Percentiles rank a stretch among this genome's conserved stretches.
These are phyloP conservation scores for Bubo blakistoni DNA, from an alignment of 2,113 vertebrate genomes.

Conservation along the genomic window DNA sequence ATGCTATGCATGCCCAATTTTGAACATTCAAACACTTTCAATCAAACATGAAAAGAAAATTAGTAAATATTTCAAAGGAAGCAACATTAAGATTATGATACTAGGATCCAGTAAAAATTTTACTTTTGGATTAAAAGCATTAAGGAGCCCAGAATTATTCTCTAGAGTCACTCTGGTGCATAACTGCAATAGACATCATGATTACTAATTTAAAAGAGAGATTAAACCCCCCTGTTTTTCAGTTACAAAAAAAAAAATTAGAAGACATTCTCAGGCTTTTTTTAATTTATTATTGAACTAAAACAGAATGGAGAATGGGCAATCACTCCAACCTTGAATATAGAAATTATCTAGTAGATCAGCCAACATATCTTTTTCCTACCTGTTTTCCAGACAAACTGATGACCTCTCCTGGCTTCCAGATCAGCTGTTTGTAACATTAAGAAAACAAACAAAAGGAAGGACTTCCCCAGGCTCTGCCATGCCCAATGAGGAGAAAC, in stretches of 20 bases:
- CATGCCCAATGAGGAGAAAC: constrained; percentile 76
- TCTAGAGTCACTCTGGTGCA: neutral
- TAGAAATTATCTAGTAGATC: neutral
- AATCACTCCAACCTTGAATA: neutral
- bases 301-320: neutral
- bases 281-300: neutral
- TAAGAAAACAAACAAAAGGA: constrained; percentile 78
- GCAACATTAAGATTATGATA: neutral
- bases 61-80: neutral
- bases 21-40: neutral
- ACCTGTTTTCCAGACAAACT: constrained; percentile 96
- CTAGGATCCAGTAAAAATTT: neutral
- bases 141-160: neutral
- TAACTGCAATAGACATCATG: neutral
- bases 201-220: neutral
- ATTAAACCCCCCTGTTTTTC: neutral
- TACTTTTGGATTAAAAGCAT: neutral
- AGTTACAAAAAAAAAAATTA: neutral
- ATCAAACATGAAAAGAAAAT: neutral
- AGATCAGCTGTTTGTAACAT: constrained; percentile 78
- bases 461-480: constrained; percentile 73
- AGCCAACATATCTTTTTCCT: constrained; percentile 41
- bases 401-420: constrained; percentile 79
- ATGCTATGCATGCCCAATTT: rapidly evolving
- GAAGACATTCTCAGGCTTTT: neutral